Conservation (phyloP, 1,140 invertebrate species). For the Zaprionus vittiger region DNA sequence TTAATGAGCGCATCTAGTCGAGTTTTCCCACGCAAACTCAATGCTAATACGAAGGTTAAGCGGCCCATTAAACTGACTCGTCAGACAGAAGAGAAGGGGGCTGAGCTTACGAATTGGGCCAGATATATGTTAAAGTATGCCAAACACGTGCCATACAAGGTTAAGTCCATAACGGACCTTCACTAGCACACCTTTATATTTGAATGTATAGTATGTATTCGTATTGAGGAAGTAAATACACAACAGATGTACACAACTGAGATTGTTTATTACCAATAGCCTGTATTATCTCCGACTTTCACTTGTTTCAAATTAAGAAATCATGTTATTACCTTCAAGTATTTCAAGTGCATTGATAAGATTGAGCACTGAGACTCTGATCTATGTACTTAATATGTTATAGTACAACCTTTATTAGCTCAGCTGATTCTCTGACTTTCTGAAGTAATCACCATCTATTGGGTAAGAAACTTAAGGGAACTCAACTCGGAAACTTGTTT, state of each 20-base stretch:
- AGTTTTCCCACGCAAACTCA: constrained; percentile 33
- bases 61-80: background rate
- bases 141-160: constrained; percentile 33
- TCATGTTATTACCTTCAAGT: background rate
- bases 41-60: background rate
- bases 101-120: background rate
- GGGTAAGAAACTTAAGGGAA: background rate
- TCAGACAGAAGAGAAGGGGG: too few relatives aligned
- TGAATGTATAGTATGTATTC: background rate
- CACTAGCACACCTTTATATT: background rate
- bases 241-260: background rate
- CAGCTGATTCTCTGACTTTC: constrained; percentile 14
- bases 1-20: constrained; percentile 32
- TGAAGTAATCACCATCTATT: background rate
- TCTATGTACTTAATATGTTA: background rate
- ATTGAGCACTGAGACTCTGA: background rate
- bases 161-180: constrained; percentile 8
- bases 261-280: background rate
- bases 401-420: constrained; percentile 18
- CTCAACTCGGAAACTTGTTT: constrained; percentile 22
- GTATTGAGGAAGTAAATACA: constrained; percentile 20
- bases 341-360: constrained; percentile 25
- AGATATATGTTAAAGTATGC: constrained; percentile 11
- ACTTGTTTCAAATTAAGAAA: background rate
- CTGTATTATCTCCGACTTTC: background rate